A percentile compares a stretch with the other conserved stretches of the same genome.
These are phyloP conservation scores for Helicolenus hilgendorfi DNA, from an alignment of 2,797 vertebrate genomes.

Conservation along the genomic window DNA sequence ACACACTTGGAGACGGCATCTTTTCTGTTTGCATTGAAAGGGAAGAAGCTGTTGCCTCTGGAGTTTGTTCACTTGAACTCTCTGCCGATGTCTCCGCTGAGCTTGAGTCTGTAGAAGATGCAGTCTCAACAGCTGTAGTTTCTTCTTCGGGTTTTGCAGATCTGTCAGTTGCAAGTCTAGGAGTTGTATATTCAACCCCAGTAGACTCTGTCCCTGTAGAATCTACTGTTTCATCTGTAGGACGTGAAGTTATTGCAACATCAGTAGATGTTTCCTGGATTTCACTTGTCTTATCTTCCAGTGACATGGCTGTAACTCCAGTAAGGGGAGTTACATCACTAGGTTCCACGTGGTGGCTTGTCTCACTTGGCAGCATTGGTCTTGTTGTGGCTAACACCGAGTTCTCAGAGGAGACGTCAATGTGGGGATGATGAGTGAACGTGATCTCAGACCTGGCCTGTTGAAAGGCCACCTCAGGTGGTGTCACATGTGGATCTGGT, in stretches of 20 bases:
- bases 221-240: background rate
- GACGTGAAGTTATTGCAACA: background rate
- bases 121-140: background rate
- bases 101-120: background rate
- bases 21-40: constrained; percentile 13
- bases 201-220: background rate
- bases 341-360: constrained; percentile 9
- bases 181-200: constrained; percentile 9
- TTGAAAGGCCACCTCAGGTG: constrained; percentile 43
- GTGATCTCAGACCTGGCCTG: constrained; percentile 70
- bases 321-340: constrained; percentile 9
- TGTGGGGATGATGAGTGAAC: constrained; percentile 57
- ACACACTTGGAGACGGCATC: background rate
- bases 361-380: constrained; percentile 31
- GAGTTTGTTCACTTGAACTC: constrained; percentile 2
- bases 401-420: constrained; percentile 43
- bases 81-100: background rate
- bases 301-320: constrained; percentile 11
- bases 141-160: constrained; percentile 12
- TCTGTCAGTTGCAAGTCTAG: background rate
- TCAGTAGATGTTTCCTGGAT: constrained; percentile 16
- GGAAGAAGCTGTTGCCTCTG: background rate
- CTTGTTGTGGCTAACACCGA: constrained; percentile 36
- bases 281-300: background rate
- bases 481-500: constrained; percentile 44